phyloP scores from a whole-genome alignment of 2,113 vertebrate species.

The Grantiella picta region DNA sequence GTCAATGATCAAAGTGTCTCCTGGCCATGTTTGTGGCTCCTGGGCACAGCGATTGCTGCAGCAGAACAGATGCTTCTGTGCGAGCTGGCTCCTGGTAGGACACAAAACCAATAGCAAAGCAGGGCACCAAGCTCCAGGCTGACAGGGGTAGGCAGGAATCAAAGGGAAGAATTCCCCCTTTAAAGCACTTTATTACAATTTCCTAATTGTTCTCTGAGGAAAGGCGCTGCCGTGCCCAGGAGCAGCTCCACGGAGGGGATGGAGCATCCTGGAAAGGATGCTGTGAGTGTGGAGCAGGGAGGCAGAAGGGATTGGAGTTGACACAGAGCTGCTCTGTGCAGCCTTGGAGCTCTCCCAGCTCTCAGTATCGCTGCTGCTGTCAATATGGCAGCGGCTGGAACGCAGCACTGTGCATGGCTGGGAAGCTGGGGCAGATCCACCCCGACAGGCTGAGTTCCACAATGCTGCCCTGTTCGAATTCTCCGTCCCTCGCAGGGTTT shows the following conservation, averaged over 20 bases:
- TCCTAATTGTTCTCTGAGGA: not conserved
- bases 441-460: not conserved
- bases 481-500: accelerated
- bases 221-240: not conserved
- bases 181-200: not conserved
- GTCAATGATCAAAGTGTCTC: not conserved
- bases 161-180: not conserved
- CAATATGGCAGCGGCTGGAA: conserved; percentile 24
- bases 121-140: not conserved
- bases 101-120: not conserved
- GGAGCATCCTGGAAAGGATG: not conserved
- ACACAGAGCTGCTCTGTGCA: conserved; percentile 38
- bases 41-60: not conserved
- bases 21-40: not conserved
- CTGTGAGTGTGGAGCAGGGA: not conserved
- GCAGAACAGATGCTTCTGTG: not conserved
- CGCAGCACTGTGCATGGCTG: accelerated
- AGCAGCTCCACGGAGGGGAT: not conserved
- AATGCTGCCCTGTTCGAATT: not conserved
- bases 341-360: conserved; percentile 37
- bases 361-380: not conserved
- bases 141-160: not conserved
- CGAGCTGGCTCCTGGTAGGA: not conserved
- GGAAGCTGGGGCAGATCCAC: not conserved
- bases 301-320: conserved; percentile 33